Evolutionary conservation across 1,140 invertebrate species (phyloP).

Genomic region (Saccostrea echinata): DNA sequence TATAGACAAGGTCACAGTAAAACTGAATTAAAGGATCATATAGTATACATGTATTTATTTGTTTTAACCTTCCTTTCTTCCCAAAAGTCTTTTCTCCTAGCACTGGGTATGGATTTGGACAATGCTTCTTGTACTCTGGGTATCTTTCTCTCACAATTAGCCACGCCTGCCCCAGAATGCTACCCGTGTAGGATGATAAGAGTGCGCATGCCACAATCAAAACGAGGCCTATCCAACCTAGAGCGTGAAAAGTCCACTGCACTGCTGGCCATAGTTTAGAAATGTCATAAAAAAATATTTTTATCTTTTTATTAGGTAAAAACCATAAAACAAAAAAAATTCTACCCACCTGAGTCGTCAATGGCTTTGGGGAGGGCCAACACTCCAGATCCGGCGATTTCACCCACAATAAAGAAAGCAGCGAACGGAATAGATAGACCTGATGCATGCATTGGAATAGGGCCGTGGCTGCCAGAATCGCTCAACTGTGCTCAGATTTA

Average conservation of each 20-base stretch:
- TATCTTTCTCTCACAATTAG: slow-evolving; percentile 85
- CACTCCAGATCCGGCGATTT: slow-evolving; percentile 88
- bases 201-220: slow-evolving; percentile 83
- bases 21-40: too few relatives aligned
- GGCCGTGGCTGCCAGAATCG: neutral
- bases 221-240: slow-evolving; percentile 85
- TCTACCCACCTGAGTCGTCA: slow-evolving; percentile 83
- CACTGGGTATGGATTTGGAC: slow-evolving; percentile 86
- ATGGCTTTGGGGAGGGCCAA: slow-evolving; percentile 86
- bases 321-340: too few relatives aligned
- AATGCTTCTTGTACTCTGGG: slow-evolving; percentile 82
- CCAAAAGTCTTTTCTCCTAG: slow-evolving; percentile 85
- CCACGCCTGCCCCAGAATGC: slow-evolving; percentile 85
- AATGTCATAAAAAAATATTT: too few relatives aligned
- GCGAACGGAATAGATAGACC: slow-evolving; percentile 80
- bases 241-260: neutral
- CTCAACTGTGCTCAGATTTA: neutral
- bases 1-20: too few relatives aligned
- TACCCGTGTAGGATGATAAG: slow-evolving; percentile 83
- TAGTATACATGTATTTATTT: neutral
- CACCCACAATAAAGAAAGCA: slow-evolving; percentile 85
- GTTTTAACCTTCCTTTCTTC: slow-evolving; percentile 82
- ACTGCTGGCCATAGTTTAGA: neutral
- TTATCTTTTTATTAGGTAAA: too few relatives aligned
- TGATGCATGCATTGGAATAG: neutral